Evolutionary conservation across 2,113 vertebrate genomes (phyloP).

Genomic region (Rissa tridactyla): DNA sequence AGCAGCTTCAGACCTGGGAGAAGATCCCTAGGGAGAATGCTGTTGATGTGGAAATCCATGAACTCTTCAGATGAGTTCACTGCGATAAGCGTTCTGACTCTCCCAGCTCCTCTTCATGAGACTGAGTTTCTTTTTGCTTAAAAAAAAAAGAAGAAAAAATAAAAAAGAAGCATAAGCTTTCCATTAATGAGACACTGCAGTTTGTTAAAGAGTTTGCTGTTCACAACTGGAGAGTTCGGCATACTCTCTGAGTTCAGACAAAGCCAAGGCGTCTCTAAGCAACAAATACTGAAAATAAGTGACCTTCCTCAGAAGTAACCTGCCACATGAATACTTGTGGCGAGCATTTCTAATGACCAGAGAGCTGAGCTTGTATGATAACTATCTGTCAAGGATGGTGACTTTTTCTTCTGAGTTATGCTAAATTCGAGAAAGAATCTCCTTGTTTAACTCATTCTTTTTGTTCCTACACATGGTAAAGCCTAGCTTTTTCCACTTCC

Average conservation of each 20-base stretch:
- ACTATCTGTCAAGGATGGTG: not conserved
- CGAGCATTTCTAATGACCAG: not conserved
- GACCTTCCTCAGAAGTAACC: not conserved
- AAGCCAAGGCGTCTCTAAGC: not conserved
- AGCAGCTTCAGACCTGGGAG: not conserved
- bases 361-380: no score
- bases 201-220: not conserved
- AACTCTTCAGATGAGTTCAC: not conserved
- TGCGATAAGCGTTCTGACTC: not conserved
- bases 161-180: not conserved
- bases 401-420: not conserved
- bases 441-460: not conserved
- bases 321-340: not conserved
- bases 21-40: not conserved
- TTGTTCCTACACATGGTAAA: not conserved
- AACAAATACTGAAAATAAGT: not conserved
- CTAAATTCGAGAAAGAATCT: not conserved
- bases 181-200: not conserved
- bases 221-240: fast-evolving
- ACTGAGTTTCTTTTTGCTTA: not conserved
- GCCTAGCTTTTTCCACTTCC: not conserved
- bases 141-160: not conserved
- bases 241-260: not conserved
- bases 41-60: not conserved
- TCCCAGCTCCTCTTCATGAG: not conserved